phyloP scores from a whole-genome alignment of 1,140 invertebrate genomes.

The Drosophila truncata region DNA sequence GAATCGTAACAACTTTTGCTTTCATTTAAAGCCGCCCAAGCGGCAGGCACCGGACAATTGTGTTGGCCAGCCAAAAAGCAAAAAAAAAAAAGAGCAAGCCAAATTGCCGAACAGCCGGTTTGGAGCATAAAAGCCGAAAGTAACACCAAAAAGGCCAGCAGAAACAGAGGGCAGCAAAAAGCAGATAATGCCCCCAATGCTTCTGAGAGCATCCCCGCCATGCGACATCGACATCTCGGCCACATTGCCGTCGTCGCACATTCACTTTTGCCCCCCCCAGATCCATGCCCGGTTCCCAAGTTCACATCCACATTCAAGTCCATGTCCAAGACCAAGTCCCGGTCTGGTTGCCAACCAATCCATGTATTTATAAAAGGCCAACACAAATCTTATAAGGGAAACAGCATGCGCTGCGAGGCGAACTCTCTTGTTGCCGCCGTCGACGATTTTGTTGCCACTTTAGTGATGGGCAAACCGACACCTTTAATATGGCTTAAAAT shows the following conservation, averaged over 20 bases:
- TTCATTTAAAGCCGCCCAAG: slow-evolving; percentile 72
- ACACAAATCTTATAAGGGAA: slow-evolving; percentile 77
- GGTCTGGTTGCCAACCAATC: slow-evolving; percentile 38
- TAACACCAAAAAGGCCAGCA: slow-evolving; percentile 52
- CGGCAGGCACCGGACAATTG: slow-evolving; percentile 60
- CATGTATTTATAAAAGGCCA: slow-evolving; percentile 72
- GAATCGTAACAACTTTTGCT: slow-evolving; percentile 76
- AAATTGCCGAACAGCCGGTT: slow-evolving; percentile 62
- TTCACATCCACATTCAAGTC: slow-evolving; percentile 12
- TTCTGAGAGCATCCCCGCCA: slow-evolving; percentile 24
- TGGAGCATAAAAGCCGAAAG: slow-evolving; percentile 56
- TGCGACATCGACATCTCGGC: slow-evolving; percentile 37
- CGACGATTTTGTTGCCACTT: slow-evolving; percentile 38
- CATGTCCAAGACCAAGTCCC: slow-evolving; percentile 22
- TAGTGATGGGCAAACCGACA: slow-evolving; percentile 50
- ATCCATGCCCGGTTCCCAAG: slow-evolving; percentile 11
- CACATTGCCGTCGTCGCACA: slow-evolving; percentile 30
- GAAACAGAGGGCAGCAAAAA: slow-evolving; percentile 50
- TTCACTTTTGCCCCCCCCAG: slow-evolving; percentile 32
- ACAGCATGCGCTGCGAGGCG: slow-evolving; percentile 60
- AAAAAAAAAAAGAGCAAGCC: slow-evolving; percentile 31
- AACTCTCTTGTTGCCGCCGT: slow-evolving; percentile 31
- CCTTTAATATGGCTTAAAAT: slow-evolving; percentile 22
- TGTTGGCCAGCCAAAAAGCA: slow-evolving; percentile 31
- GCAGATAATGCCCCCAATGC: slow-evolving; percentile 49